Base-by-base conservation (phyloP, 2,797 vertebrate genomes). In the Arctocebus calabarensis region DNA sequence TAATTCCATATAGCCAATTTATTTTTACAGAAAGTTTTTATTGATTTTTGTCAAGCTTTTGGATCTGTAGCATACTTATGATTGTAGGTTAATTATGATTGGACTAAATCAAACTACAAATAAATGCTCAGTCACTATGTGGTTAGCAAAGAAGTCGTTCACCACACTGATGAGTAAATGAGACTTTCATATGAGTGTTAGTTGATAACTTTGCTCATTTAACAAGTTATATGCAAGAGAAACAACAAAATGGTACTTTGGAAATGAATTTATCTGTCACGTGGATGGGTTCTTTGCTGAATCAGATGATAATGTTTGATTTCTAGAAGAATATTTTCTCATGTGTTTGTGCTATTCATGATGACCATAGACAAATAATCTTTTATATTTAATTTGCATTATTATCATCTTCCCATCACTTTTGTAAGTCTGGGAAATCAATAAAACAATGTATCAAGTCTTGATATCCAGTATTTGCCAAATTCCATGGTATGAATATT, bases 21-120 rank as follows among this genome's bases (percentile, higher is more conserved):
- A 96, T 89, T 84, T 95, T 94, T 78, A 62, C 34, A 82, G 45
- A 93, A 95, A 62, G 11, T 2, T 75, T 82, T 68, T 90, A 87
- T 90, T 94, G 84, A 94, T 74, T 94, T 97, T 88, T 85, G 22
- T 6, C 22, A 45, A 94, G 48, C 23, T 83, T 25, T 43, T 73
- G 4, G 78, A 73, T 74, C 32, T 78, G 34, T 62, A 77, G 45
- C 71, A 94, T 85, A 75, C 19, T 92, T 88, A 55, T 6, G 3
- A 37, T 87, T 96, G 37, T 11, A 91, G 55, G 82, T 90, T 82
- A 87, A 88, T 3, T 37, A 78, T 74, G 8, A 48, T 37, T 81
- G 78, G 27, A 84, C 14, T 91, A 93, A 89, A 59, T 83, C 19
- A 66, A 37, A 75, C 3, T 61, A 85, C 1, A 90, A 70, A 71